A percentile compares a stretch with the other conserved stretches of the same genome.
Conservation (phyloP, 2,113 vertebrate species). For the Gavia stellata region DNA sequence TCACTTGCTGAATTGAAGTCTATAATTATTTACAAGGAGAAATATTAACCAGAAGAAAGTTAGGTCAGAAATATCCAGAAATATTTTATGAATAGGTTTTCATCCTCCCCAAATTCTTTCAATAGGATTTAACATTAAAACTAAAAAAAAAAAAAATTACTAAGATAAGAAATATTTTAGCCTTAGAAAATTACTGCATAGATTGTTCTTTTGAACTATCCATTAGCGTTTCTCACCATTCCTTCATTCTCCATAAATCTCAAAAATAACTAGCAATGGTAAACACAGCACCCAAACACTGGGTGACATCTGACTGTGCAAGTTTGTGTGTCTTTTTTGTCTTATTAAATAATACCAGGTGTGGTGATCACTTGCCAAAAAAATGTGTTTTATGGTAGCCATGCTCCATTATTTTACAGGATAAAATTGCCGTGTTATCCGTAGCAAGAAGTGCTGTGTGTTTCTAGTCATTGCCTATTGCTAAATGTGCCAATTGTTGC, state of each 20-base stretch:
- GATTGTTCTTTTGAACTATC: background rate
- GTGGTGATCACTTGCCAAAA: background rate
- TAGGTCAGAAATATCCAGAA: background rate
- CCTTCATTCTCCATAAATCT: background rate
- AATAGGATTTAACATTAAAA: background rate
- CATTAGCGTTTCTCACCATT: background rate
- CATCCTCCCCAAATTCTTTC: background rate
- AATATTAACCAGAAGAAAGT: background rate
- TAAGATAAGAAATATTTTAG: background rate
- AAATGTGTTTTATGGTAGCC: background rate
- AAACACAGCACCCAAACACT: rapidly evolving
- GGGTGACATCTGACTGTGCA: background rate
- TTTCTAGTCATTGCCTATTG: background rate
- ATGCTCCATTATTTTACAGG: background rate
- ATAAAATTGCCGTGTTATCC: background rate
- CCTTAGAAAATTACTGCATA: background rate
- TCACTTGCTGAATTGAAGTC: background rate
- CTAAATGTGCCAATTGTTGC: background rate
- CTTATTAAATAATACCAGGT: background rate
- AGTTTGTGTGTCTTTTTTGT: background rate
- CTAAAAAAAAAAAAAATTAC: background rate
- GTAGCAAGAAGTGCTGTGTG: background rate
- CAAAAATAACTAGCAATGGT: background rate
- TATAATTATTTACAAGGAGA: background rate
- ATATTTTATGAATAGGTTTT: background rate